phyloP scores from a whole-genome alignment of 2,113 vertebrate species.

The Crotalus helleri region DNA sequence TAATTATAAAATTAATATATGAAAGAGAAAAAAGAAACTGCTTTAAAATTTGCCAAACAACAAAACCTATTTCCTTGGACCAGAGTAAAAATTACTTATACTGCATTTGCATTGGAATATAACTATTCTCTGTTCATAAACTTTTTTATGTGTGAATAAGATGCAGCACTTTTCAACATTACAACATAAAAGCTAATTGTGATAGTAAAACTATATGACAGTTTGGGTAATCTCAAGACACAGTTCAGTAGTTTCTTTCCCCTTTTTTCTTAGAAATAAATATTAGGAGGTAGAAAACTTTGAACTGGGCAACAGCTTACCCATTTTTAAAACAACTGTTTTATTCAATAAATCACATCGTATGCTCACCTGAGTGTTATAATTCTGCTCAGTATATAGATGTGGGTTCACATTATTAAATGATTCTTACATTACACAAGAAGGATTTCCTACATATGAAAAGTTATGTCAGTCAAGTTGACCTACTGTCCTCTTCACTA shows the following conservation, averaged over 20 bases:
- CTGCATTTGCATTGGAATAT: neutral
- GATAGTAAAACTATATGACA: constrained; percentile 21
- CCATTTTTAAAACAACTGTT: constrained; percentile 33
- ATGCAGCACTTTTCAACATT: neutral
- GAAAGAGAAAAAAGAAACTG: neutral
- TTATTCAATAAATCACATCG: constrained; percentile 8
- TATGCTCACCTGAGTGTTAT: neutral
- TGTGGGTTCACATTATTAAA: neutral
- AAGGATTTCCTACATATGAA: neutral
- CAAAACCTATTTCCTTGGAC: neutral
- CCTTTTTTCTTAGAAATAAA: constrained; percentile 27
- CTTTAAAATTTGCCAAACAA: neutral
- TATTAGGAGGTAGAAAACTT: constrained; percentile 39
- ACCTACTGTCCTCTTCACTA: neutral
- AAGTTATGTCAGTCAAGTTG: neutral
- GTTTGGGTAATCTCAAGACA: constrained; percentile 4
- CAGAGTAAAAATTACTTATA: constrained; percentile 20
- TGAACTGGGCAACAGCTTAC: constrained; percentile 30
- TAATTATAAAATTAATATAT: neutral
- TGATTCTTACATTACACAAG: neutral
- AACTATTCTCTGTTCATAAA: constrained; percentile 31
- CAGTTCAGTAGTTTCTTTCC: constrained; percentile 32
- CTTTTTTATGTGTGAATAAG: neutral
- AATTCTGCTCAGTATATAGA: neutral
- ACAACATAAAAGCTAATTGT: constrained; percentile 31